phyloP scores from a whole-genome alignment of 1,140 invertebrate genomes.

The Pararge aegeria region DNA sequence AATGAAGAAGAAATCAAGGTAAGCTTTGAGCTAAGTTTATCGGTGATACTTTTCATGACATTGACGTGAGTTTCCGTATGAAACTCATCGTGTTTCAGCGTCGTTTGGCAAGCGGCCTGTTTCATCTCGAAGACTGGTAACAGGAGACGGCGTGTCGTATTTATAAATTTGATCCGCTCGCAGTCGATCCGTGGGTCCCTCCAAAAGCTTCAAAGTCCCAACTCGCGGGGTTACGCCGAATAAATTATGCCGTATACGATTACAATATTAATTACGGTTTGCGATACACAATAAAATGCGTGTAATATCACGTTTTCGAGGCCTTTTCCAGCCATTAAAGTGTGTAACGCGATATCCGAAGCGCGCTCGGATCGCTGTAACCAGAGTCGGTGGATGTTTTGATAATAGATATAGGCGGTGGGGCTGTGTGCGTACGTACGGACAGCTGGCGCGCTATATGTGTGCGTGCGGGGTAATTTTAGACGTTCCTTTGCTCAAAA shows the following conservation, averaged over 20 bases:
- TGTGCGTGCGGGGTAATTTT: constrained; percentile 77
- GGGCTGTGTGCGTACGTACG: constrained; percentile 58
- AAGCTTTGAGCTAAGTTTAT: constrained; percentile 13
- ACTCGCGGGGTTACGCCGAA: constrained; percentile 54
- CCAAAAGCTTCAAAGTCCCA: constrained; percentile 53
- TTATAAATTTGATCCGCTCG: constrained; percentile 74
- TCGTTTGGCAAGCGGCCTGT: constrained; percentile 64
- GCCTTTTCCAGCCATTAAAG: constrained; percentile 80
- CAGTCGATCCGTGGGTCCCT: constrained; percentile 42
- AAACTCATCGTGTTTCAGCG: constrained; percentile 55
- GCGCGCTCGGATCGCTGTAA: constrained; percentile 78
- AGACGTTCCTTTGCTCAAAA: constrained; percentile 79
- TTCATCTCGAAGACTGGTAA: constrained; percentile 66
- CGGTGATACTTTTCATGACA: constrained; percentile 41
- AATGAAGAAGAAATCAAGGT: constrained; percentile 80
- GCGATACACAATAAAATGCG: constrained; percentile 77
- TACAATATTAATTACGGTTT: constrained; percentile 78
- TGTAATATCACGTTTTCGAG: constrained; percentile 79
- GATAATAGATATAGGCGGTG: constrained; percentile 77
- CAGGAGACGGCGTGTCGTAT: constrained; percentile 65
- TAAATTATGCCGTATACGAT: constrained; percentile 72
- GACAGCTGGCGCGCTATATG: constrained; percentile 39
- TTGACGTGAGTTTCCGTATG: constrained; percentile 59
- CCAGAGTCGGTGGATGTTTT: constrained; percentile 76
- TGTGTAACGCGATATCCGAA: constrained; percentile 77